Percentiles rank a stretch among this genome's conserved stretches.
phyloP scores from a whole-genome alignment of 2,113 vertebrate species.

The Fulmarus glacialis region DNA sequence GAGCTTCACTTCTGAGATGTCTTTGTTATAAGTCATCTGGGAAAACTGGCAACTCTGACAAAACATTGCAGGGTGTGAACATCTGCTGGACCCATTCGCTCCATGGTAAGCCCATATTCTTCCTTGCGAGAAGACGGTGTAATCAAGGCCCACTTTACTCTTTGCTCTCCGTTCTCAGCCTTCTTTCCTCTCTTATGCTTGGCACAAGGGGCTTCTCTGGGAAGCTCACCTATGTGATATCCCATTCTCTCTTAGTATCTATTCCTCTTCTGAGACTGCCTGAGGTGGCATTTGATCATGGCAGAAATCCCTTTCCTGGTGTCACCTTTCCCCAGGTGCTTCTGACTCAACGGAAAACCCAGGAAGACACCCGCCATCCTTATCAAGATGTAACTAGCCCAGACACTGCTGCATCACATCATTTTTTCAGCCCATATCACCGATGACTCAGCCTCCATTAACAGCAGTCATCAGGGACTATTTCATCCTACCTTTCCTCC shows the following conservation, averaged over 20 bases:
- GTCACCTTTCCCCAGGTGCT: constrained; percentile 4
- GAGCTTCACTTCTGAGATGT: background rate
- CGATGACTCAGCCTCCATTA: background rate
- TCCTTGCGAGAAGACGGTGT: background rate
- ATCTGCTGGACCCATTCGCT: background rate
- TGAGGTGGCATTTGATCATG: background rate
- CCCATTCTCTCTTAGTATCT: background rate
- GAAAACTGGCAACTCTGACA: background rate
- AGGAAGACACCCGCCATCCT: background rate
- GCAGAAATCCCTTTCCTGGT: background rate
- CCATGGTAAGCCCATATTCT: background rate
- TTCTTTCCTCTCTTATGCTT: background rate
- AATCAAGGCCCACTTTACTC: background rate
- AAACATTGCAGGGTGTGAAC: background rate
- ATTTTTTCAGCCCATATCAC: background rate
- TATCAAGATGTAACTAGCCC: constrained; percentile 54
- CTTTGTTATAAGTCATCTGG: background rate
- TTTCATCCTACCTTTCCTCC: background rate
- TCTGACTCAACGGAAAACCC: constrained; percentile 43
- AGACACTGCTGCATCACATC: background rate
- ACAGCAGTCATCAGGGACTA: background rate
- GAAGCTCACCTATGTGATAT: background rate
- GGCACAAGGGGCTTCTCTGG: background rate
- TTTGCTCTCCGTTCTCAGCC: background rate
- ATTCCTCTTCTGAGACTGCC: background rate